Evolutionary conservation across 2,113 vertebrate genomes (phyloP), one percentile per base, ranked within the genome.

Genomic region (Cygnus atratus): DNA sequence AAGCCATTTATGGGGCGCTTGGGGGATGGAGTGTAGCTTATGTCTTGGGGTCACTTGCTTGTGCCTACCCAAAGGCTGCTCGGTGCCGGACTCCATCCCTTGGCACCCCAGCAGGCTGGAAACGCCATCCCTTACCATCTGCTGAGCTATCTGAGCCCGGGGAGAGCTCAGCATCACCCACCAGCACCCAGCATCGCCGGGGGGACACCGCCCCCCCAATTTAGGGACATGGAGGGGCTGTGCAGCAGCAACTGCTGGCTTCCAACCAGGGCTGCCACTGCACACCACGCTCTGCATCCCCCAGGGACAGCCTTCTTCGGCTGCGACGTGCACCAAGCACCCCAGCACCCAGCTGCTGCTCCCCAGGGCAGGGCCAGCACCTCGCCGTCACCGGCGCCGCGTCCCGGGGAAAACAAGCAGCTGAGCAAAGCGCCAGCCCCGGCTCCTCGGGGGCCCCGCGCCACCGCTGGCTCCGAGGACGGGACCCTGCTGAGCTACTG

Each of bases 401-500:
- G 0, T 2, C 41, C 57, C 29, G 1, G 28, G 50, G 59, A 8
- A 4, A 24, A 19, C 15, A 13, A 62, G 66, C n/a, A 9, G 88
- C 39, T 3, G 26, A 41, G 75, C 54, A 87, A 86, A 62, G 58
- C 29, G 2, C 76, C 81, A 31, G 44, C 58, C 41, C 46, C 6
- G 2, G 76, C 80, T 87, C 41, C 76, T 58, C 43, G 3, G 93
- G 91, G 91, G 59, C 88, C 92, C 74, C 16, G 3, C 4, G 55
- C 10, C 1, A 46, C 58, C 4, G 86, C 88, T 94, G 95, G 91
- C 95, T 87, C 70, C 0, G 70, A 17, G 81, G 46, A 9, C 0
- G 37, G 90, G 95, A 50, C 90, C 94, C 88, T 0, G 91, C 96
- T 90, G 94, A 55, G 96, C 94, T 76, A 3, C 96, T 1, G 37